Evolutionary conservation across 2,113 vertebrate species (phyloP), one percentile per base, ranked within the genome.

Genomic region (Calypte anna): DNA sequence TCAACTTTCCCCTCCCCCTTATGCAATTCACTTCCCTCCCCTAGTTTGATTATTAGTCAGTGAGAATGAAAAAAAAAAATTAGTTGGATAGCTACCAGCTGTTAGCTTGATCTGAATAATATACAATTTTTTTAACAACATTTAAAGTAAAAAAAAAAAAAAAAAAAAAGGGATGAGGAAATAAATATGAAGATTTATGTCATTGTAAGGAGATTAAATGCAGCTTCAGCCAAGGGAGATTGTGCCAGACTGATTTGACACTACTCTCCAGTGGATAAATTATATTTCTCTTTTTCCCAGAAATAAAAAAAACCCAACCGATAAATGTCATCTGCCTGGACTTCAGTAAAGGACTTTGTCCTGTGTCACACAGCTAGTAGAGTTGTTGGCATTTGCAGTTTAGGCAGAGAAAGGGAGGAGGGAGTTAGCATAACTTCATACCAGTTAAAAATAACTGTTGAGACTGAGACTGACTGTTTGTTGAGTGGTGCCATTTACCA

Each of bases 381-480:
- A 83, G 68, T 67, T 48, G 67, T 84, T 86, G 89, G 38, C 24
- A 64, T 91, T 69, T 92, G 44, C 50, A 79, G 46, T 84, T 90
- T 72, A 92, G 80, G 62, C 69, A 63, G 68, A 33, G 76, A 90
- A 94, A 83, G 82, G 79, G 91, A 75, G 69, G 50, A 74, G 82
- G 59, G 91, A 58, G 33, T 86, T 80, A 48, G 81, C 87, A 84
- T 96, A 95, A 92, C 88, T 96, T 94, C 94, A 93, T 44, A 62
- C 91, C 91, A 94, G 92, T 94, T 96, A 97, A 98, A 97, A 95
- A 80, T 93, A 98, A 95, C 96, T 91, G 88, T 87, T 91, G 93
- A 92, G 94, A 80, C 85, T 90, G 89, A 96, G 96, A 94, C 80
- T 85, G 94, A 91, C 88, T 90, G 86, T 86, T 93, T 59, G 92